These are phyloP conservation scores for Cataglyphis hispanica DNA, from an alignment of 1,140 invertebrate genomes.

Conservation along the genomic window DNA sequence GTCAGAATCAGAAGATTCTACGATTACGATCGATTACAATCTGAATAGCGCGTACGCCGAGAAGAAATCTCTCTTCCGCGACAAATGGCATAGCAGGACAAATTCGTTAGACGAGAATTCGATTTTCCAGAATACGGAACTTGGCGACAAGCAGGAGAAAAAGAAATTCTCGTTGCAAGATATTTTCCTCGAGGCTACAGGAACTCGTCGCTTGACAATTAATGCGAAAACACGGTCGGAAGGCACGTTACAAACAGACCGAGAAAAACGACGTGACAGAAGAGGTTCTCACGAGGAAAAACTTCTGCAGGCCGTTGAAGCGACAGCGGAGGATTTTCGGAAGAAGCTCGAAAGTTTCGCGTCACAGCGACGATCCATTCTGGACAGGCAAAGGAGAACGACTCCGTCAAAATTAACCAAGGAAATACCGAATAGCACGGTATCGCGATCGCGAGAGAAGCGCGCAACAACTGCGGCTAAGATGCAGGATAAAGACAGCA, in stretches of 20 bases:
- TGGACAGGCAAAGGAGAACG: conserved; percentile 40
- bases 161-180: conserved; percentile 74
- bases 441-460: conserved; percentile 32
- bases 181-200: conserved; percentile 56
- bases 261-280: conserved; percentile 1
- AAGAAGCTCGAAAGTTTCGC: conserved; percentile 74
- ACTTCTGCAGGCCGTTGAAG: conserved; percentile 69
- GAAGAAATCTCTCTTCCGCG: conserved; percentile 69
- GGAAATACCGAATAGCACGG: not conserved
- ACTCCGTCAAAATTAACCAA: conserved; percentile 3
- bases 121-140: conserved; percentile 67
- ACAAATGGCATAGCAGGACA: conserved; percentile 75
- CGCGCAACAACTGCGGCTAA: conserved; percentile 7
- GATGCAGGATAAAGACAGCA: conserved; percentile 58
- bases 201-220: conserved; percentile 40
- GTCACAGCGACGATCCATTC: conserved; percentile 57
- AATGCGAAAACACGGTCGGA: conserved; percentile 74
- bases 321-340: conserved; percentile 76
- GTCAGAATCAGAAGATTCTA: conserved; percentile 43
- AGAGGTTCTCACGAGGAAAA: conserved; percentile 60
- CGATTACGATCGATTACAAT: conserved; percentile 73
- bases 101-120: conserved; percentile 78
- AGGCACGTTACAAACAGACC: conserved; percentile 44
- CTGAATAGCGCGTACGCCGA: conserved; percentile 68
- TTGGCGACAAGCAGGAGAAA: conserved; percentile 34